Evolutionary conservation across 2,888 invertebrate species (phyloP).

Genomic region (Zhengitettix transpicula): DNA sequence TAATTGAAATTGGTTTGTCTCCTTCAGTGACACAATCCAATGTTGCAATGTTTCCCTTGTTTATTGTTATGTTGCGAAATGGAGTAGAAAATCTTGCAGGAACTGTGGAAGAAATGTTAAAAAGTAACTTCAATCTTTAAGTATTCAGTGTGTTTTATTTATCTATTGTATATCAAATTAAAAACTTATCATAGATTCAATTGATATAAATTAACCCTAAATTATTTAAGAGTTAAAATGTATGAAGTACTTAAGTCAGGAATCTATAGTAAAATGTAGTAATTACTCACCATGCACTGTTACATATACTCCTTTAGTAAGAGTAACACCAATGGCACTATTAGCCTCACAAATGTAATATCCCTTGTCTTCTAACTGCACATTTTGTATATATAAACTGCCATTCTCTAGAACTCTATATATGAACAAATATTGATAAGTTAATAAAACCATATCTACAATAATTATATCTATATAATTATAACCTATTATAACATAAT

Average conservation of each 20-base stretch:
- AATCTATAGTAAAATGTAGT: not conserved
- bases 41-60: slow-evolving; percentile 14
- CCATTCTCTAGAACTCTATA: not conserved
- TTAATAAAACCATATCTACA: no score
- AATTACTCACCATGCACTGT: slow-evolving; percentile 23
- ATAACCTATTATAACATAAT: no score
- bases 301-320: slow-evolving; percentile 25
- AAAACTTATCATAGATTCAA: no score
- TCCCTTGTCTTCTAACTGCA: slow-evolving; percentile 14
- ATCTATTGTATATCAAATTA: no score
- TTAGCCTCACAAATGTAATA: slow-evolving; percentile 22
- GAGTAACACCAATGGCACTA: slow-evolving; percentile 23
- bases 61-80: slow-evolving; percentile 16
- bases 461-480: no score
- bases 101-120: slow-evolving; percentile 9
- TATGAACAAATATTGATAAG: no score
- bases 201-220: no score
- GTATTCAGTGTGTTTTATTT: no score
- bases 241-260: no score
- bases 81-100: slow-evolving; percentile 15
- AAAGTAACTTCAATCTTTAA: no score
- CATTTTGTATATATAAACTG: not conserved
- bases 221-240: no score
- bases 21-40: slow-evolving; percentile 18
- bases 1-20: slow-evolving; percentile 16